Evolutionary conservation across 2,888 invertebrate species (phyloP).

Genomic region (Tryphoninae sp.): DNA sequence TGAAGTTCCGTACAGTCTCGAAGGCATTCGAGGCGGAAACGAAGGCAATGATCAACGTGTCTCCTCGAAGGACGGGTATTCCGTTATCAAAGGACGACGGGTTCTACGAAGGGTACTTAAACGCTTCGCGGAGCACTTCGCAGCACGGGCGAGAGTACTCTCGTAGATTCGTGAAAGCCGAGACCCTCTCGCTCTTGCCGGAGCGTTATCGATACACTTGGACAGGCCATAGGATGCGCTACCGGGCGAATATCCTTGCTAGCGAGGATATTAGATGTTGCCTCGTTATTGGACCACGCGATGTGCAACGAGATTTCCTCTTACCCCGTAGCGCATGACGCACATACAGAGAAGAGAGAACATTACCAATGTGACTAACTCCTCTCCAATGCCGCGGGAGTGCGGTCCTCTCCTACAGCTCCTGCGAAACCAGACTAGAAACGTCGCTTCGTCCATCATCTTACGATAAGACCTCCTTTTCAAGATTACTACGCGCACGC

Average conservation of each 20-base stretch:
- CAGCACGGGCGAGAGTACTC: conserved; percentile 17
- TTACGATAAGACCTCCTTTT: conserved; percentile 38
- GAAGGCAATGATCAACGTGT: too few relatives aligned
- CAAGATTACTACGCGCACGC: conserved; percentile 21
- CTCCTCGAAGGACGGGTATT: conserved; percentile 13
- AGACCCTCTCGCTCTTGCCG: conserved; percentile 18
- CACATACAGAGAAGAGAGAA: conserved; percentile 20
- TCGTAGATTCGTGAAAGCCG: background rate
- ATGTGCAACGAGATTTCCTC: conserved; percentile 28
- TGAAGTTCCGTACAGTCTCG: too few relatives aligned
- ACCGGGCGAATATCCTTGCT: conserved; percentile 31
- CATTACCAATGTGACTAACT: background rate
- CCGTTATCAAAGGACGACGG: conserved; percentile 41
- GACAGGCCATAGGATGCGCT: conserved; percentile 30
- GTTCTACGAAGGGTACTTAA: conserved; percentile 35
- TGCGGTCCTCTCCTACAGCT: conserved; percentile 1
- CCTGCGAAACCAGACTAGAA: conserved; percentile 31
- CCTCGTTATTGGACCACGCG: conserved; percentile 53
- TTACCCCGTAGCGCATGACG: conserved; percentile 29
- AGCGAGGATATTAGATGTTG: conserved; percentile 54
- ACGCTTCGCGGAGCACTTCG: conserved; percentile 22
- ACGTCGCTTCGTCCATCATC: conserved; percentile 45
- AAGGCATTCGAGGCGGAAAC: background rate
- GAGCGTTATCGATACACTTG: conserved; percentile 56
- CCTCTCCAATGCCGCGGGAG: too few relatives aligned